These are phyloP conservation scores for Hirtodrosophila confusa DNA, from an alignment of 2,888 invertebrate species.

Conservation along the genomic window DNA sequence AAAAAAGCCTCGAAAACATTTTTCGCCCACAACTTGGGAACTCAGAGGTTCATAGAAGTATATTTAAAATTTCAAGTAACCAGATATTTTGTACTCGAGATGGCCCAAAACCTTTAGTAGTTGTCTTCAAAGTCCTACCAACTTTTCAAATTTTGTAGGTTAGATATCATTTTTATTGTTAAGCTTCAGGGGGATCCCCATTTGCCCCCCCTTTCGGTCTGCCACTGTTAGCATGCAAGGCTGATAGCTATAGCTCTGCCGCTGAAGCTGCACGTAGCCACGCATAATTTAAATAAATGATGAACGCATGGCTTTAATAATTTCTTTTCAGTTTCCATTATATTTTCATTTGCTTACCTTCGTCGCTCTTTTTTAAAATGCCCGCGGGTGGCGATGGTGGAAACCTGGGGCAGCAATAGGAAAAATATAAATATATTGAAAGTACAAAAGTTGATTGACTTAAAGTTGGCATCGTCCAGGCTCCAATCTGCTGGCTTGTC, in stretches of 20 bases:
- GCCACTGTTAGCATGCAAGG: conserved; percentile 47
- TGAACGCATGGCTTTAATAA: conserved; percentile 63
- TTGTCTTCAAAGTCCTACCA: too few species aligned
- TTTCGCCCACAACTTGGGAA: too few species aligned
- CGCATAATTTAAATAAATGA: conserved; percentile 80
- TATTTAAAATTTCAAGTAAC: too few species aligned
- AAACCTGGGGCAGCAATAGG: conserved; percentile 71
- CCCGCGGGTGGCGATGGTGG: conserved; percentile 83
- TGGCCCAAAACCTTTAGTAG: too few species aligned
- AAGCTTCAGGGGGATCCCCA: too few species aligned
- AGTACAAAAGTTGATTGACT: conserved; percentile 63
- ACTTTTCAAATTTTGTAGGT: too few species aligned
- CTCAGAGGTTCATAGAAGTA: too few species aligned
- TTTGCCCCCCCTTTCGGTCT: too few species aligned
- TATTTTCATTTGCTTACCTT: conserved; percentile 78
- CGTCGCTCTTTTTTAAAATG: conserved; percentile 83
- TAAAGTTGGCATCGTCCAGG: conserved; percentile 51
- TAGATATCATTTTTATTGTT: too few species aligned
- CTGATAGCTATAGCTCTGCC: conserved; percentile 21
- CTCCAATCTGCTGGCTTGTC: conserved; percentile 35
- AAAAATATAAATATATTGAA: conserved; percentile 52
- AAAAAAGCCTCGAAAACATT: too few species aligned
- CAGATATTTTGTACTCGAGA: too few species aligned
- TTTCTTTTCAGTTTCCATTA: conserved; percentile 42
- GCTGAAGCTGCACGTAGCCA: conserved; percentile 30